Base-by-base conservation (phyloP, 2,797 vertebrate genomes). In the Liparis tanakae region DNA sequence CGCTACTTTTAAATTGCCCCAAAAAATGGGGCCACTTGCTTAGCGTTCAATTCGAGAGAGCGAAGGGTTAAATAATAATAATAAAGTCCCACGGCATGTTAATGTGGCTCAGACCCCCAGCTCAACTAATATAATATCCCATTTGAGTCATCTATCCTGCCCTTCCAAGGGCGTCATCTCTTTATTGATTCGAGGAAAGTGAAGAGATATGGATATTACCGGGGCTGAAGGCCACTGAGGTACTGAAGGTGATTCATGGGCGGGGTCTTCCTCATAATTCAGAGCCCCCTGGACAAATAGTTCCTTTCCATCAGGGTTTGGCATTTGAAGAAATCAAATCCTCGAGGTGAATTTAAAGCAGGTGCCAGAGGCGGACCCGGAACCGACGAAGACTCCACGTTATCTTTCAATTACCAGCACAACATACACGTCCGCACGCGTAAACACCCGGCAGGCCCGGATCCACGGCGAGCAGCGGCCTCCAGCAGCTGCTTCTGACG, bases 151-250 rank as follows among this genome's bases (percentile, higher is more conserved):
- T 92, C 90, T 81, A 81, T 89, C 83, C 85, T 68, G 78, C 70
- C 70, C 88, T 91, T 93, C 86, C 91, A 93, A 93, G 90, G 90
- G 84, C 89, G 77, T 89, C 86, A 79, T 90, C 80, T 87, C 79
- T 86, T 91, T 93, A 95, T 91, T 91, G 91, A 93, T 92, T 87
- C 83, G 81, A 87, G 81, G 82, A 91, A 92, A 91, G 87, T 89
- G 88, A 89, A 88, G 87, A 91, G 89, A 89, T 91, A 91, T 91
- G 90, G 90, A 92, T 91, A 93, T 91, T 85, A 90, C 83, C 30
- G 48, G 10, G 72, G 79, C 87, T 81, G 86, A 94, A 93, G 91
- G 91, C 91, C 89, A 81, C 82, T 43, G 77, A 87, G 85, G 88
- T 81, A 85, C 80, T 79, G 80, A 80, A 86, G 83, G 81, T 92